A percentile compares a stretch with the other conserved stretches of the same genome.
phyloP scores from a whole-genome alignment of 2,113 vertebrate species.

The Indicator indicator region DNA sequence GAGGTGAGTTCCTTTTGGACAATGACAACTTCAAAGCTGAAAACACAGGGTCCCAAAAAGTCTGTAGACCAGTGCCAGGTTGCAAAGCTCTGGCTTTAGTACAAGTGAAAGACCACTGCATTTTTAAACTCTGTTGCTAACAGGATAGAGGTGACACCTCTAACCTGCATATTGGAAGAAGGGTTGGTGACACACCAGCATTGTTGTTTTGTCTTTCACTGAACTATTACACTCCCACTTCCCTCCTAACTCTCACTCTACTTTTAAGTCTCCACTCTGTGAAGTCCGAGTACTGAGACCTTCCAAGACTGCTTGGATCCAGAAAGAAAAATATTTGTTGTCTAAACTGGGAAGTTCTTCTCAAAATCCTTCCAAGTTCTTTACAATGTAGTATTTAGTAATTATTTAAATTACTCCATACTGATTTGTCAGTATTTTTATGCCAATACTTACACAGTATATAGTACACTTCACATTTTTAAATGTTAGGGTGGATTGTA shows the following conservation, averaged over 20 bases:
- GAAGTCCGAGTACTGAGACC: not conserved
- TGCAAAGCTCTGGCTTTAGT: not conserved
- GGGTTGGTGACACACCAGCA: too few relatives aligned
- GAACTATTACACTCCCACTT: not conserved
- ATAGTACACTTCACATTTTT: not conserved
- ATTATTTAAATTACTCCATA: not conserved
- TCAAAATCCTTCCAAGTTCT: not conserved
- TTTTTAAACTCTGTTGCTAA: not conserved
- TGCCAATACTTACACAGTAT: not conserved
- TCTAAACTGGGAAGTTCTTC: not conserved
- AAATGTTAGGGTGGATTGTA: not conserved
- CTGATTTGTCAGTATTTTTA: not conserved
- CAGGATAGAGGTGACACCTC: not conserved
- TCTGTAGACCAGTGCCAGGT: not conserved
- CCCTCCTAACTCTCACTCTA: rapidly evolving
- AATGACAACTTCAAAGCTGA: not conserved
- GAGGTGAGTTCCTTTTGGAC: not conserved
- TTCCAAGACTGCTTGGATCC: not conserved
- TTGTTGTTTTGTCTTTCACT: not conserved
- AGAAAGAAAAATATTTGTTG: not conserved
- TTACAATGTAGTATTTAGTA: not conserved
- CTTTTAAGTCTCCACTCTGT: rapidly evolving
- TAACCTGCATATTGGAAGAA: not conserved
- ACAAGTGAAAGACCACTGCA: not conserved
- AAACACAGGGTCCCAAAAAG: not conserved